Evolutionary conservation across 2,113 vertebrate species (phyloP).

Genomic region (Hepsetus odoe): DNA sequence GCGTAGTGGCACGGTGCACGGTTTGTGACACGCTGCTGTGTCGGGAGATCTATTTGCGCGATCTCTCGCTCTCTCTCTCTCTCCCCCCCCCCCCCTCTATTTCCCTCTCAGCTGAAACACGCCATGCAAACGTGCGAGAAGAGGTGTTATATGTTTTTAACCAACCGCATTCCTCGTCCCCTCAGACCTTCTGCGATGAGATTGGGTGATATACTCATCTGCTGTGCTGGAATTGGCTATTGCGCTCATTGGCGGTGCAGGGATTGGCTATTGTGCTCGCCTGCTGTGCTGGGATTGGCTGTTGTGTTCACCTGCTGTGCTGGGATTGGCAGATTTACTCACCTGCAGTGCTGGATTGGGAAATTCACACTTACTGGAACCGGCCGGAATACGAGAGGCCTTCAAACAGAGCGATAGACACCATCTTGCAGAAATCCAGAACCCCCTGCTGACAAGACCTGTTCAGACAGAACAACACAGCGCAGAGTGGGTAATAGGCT

Average conservation of each 20-base stretch:
- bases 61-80: constrained; percentile 52
- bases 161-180: no score
- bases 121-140: constrained; percentile 68
- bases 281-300: no score
- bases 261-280: no score
- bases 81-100: no score
- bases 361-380: no score
- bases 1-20: constrained; percentile 67
- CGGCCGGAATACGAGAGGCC: not conserved
- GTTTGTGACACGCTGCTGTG: constrained; percentile 76
- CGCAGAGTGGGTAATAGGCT: no score
- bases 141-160: not conserved
- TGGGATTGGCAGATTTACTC: not conserved
- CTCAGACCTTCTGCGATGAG: no score
- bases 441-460: not conserved
- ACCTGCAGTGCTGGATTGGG: no score
- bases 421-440: not conserved
- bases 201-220: no score
- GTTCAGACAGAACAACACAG: no score
- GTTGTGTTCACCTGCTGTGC: no score
- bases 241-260: not conserved
- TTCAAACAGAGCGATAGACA: not conserved
- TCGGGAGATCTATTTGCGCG: constrained; percentile 70
- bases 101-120: constrained; percentile 73
- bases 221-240: no score